Conservation (phyloP, 2,113 vertebrate genomes). For the Herpailurus yagouaroundi region DNA sequence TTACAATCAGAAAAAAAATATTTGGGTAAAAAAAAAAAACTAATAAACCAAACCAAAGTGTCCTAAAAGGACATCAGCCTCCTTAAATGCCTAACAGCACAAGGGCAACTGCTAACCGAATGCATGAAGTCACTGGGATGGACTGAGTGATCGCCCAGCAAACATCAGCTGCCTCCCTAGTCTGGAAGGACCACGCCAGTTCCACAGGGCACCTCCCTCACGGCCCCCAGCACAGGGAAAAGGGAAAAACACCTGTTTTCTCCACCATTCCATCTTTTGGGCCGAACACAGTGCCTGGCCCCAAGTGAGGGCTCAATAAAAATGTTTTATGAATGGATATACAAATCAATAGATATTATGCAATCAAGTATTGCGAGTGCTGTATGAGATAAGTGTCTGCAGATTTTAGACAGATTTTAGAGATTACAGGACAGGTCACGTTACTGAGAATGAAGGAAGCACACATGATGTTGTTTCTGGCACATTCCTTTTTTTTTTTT, state of each 20-base stretch:
- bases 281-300: neutral
- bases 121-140: neutral
- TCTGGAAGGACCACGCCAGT: rapidly evolving
- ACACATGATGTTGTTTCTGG: neutral
- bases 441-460: neutral
- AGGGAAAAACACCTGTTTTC: neutral
- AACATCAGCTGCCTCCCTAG: neutral
- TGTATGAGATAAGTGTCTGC: neutral
- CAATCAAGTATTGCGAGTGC: neutral
- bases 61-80: neutral
- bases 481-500: neutral
- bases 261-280: neutral
- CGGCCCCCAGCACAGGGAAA: neutral
- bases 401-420: neutral
- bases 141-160: neutral
- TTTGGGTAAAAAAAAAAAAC: neutral
- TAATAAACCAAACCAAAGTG: neutral
- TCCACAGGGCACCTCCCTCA: too few species aligned
- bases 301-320: neutral
- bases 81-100: neutral
- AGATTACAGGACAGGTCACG: neutral
- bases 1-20: neutral
- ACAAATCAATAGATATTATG: neutral
- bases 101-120: neutral
- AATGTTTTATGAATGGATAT: neutral